Conservation (phyloP, 2,797 vertebrate species). For the Ataeniobius toweri region DNA sequence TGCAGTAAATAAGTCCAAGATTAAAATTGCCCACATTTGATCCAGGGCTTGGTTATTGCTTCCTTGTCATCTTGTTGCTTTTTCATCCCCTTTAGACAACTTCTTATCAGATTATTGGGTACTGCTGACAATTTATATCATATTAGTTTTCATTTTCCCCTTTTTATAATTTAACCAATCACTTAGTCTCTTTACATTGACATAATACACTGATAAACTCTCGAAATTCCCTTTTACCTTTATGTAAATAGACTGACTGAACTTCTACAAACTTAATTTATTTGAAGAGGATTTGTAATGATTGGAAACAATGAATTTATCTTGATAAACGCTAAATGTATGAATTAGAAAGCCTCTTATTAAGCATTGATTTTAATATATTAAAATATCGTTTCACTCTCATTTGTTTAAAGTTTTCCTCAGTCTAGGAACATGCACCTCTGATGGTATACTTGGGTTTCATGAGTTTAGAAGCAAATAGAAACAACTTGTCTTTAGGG, state of each 20-base stretch:
- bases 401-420: neutral
- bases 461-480: constrained; percentile 44
- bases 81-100: neutral
- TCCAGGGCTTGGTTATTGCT: no score
- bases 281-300: constrained; percentile 1
- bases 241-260: neutral
- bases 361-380: constrained; percentile 8
- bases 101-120: constrained; percentile 4
- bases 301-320: neutral
- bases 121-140: constrained; percentile 14
- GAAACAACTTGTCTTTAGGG: constrained; percentile 50
- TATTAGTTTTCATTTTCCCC: neutral
- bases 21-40: no score
- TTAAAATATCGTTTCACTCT: neutral
- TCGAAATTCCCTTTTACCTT: neutral
- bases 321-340: neutral
- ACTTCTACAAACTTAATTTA: neutral
- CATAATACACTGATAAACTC: neutral
- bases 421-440: neutral
- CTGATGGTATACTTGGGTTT: constrained; percentile 25
- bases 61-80: no score
- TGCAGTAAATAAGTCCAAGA: no score
- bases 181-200: neutral
- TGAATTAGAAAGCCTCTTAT: neutral
- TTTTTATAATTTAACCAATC: neutral